Evolutionary conservation across 1,140 invertebrate genomes (phyloP).

Genomic region (Drosophila novamexicana): DNA sequence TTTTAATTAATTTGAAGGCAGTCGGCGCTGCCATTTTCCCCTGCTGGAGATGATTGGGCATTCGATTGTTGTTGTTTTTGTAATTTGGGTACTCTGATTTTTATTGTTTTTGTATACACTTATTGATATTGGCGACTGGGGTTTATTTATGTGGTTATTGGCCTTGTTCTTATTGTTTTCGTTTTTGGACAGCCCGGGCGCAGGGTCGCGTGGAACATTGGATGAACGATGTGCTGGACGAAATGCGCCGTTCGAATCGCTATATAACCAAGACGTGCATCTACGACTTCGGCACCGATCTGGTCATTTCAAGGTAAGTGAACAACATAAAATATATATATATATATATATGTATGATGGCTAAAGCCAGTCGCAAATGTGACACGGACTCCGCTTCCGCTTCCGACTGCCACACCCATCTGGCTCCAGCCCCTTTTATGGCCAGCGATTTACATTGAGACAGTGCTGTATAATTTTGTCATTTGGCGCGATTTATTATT

Average conservation of each 20-base stretch:
- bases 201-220: constrained; percentile 93
- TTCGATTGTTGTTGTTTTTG: constrained; percentile 40
- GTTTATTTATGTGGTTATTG: constrained; percentile 82
- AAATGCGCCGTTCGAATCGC: constrained; percentile 93
- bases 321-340: constrained; percentile 63
- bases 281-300: constrained; percentile 91
- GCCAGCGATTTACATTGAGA: constrained; percentile 72
- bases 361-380: constrained; percentile 5
- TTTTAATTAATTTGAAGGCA: constrained; percentile 83
- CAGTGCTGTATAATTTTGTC: constrained; percentile 83
- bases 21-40: constrained; percentile 39
- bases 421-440: constrained; percentile 59
- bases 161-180: constrained; percentile 42
- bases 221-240: constrained; percentile 93
- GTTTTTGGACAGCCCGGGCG: constrained; percentile 82
- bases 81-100: constrained; percentile 58
- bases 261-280: constrained; percentile 95
- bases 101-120: constrained; percentile 80
- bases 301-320: constrained; percentile 85
- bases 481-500: constrained; percentile 83
- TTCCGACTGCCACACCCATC: not conserved
- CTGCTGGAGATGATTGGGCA: constrained; percentile 69
- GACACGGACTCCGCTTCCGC: not conserved
- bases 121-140: constrained; percentile 82
- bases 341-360: constrained; percentile 1